A percentile compares a stretch with the other conserved stretches of the same genome.
These are phyloP conservation scores for Axis porcinus DNA, from an alignment of 2,113 vertebrate species.

Conservation along the genomic window DNA sequence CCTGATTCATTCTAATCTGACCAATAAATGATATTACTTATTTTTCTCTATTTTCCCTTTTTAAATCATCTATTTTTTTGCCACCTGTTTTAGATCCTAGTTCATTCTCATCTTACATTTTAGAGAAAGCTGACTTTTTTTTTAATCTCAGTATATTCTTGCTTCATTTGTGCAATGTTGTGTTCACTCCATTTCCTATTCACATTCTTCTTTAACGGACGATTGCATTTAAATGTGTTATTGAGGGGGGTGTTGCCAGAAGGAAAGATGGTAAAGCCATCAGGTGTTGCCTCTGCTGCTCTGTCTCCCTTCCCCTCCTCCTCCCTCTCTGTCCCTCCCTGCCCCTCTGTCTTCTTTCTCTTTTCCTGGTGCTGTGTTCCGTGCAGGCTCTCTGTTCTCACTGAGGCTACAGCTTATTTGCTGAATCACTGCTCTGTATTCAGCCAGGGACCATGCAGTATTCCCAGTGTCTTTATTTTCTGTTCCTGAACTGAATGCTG, in stretches of 20 bases:
- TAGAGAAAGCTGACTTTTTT: background rate
- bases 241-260: background rate
- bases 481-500: slow-evolving; percentile 65
- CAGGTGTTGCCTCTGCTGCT: background rate
- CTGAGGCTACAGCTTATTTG: slow-evolving; percentile 36
- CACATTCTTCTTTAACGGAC: background rate
- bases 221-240: background rate
- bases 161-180: background rate
- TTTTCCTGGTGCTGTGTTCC: background rate
- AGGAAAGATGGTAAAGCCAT: background rate
- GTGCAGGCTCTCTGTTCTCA: slow-evolving; percentile 40
- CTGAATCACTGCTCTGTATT: slow-evolving; percentile 71
- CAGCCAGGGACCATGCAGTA: slow-evolving; percentile 44
- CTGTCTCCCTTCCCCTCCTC: background rate
- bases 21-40: background rate
- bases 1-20: background rate
- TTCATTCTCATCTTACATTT: background rate
- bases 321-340: background rate
- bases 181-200: background rate
- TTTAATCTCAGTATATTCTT: background rate
- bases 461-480: slow-evolving; percentile 75
- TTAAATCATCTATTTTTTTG: background rate
- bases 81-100: background rate
- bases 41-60: background rate
- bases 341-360: background rate